A percentile compares a stretch with the other conserved stretches of the same genome.
These are phyloP conservation scores for Brachystomella parvula DNA, from an alignment of 1,140 invertebrate genomes.

Conservation along the genomic window DNA sequence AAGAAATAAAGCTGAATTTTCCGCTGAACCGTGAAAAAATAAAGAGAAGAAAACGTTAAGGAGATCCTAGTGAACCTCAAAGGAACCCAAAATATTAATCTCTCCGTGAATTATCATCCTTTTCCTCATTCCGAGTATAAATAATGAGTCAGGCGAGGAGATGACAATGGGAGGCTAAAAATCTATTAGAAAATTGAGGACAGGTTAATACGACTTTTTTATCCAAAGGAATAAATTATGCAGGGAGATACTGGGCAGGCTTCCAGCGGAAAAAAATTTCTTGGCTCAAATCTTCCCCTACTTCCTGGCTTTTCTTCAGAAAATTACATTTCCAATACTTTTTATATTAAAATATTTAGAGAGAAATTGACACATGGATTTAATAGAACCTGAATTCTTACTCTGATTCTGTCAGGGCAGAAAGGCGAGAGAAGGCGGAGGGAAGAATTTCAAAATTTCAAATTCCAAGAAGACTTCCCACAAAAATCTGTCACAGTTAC, in stretches of 20 bases:
- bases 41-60: neutral
- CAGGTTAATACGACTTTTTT: neutral
- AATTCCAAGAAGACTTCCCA: too few relatives aligned
- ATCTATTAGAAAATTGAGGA: conserved; percentile 9
- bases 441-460: too few relatives aligned
- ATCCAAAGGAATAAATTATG: neutral
- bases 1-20: neutral
- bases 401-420: too few relatives aligned
- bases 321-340: neutral
- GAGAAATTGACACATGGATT: neutral
- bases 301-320: neutral
- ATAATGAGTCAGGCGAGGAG: conserved; percentile 1
- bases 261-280: neutral
- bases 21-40: neutral
- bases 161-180: too few relatives aligned
- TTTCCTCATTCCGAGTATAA: neutral
- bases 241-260: neutral
- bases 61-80: neutral
- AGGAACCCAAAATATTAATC: too few relatives aligned
- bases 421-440: too few relatives aligned
- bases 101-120: neutral
- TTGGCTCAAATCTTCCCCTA: neutral
- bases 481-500: too few relatives aligned
- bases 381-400: conserved; percentile 6
- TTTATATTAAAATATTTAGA: neutral